Evolutionary conservation across 2,113 vertebrate species (phyloP), one percentile per base, ranked within the genome.

Genomic region (Sminthopsis crassicaudata): DNA sequence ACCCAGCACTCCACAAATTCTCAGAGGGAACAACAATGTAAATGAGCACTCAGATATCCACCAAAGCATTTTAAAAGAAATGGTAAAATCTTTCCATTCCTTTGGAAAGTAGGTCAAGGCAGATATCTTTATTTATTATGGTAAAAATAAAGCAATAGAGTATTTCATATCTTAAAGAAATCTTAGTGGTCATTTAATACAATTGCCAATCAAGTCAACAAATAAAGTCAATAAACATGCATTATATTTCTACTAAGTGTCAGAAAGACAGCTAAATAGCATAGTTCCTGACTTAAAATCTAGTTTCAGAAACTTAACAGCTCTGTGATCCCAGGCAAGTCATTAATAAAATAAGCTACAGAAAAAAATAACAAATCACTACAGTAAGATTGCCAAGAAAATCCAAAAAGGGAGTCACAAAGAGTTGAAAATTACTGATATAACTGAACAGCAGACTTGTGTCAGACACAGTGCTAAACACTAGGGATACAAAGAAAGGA

Each of bases 31-130:
- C 52, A 24, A 90, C 12, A 90, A 94, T 48, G 93, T 23, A 84
- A 84, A 89, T 22, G 36, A 95, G 9, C 16, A 95, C 8, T 94
- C 46, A 93, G 46, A 92, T 9, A 88, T 88, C 23, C 92, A 90
- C 3, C 36, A 3, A 67, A 93, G 12, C 23, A n/a, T 42, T 84
- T 84, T 42, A 23, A 42, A n/a, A 84, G 42, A 84, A 84, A 84
- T 42, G 36, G n/a, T 42, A 84, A 84, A 16, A 84, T 84, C n/a
- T 22, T 84, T 84, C n/a, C n/a, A 42, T 84, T 42, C 67, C n/a
- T 84, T 84, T 84, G 36, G 67, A 42, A 84, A 84, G 7, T 84
- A 84, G 67, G 67, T 84, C 67, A 84, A 84, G 67, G n/a, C n/a
- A 84, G 19, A 42, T 36, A 30, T 67, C 4, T 67, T 42, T 84